Evolutionary conservation across 1,140 invertebrate genomes (phyloP).

Genomic region (Popillia japonica): DNA sequence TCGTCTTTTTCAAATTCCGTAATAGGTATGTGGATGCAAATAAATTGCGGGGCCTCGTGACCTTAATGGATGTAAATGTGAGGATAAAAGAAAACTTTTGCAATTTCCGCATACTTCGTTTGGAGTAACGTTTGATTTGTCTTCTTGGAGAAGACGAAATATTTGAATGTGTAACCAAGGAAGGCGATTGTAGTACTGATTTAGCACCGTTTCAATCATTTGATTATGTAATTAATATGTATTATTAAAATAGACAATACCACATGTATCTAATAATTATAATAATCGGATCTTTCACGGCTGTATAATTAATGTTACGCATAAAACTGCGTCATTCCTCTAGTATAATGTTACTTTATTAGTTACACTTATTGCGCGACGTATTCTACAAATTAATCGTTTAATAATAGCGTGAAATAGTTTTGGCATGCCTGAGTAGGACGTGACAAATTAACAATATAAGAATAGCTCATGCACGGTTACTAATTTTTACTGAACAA

Average conservation of each 20-base stretch:
- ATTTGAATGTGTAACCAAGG: neutral
- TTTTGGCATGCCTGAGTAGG: neutral
- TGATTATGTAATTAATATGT: constrained; percentile 12
- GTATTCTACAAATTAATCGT: neutral
- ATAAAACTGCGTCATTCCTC: neutral
- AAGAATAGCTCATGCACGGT: too few relatives aligned
- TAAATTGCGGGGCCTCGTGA: constrained; percentile 15
- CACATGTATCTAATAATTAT: neutral
- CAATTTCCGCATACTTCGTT: constrained; percentile 8
- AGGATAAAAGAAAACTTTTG: neutral
- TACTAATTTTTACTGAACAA: too few relatives aligned
- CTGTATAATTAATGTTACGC: constrained; percentile 7
- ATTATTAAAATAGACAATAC: neutral
- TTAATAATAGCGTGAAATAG: neutral
- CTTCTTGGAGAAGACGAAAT: neutral
- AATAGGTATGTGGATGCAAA: constrained; percentile 1
- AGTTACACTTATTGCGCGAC: neutral
- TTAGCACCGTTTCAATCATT: neutral
- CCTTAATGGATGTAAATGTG: neutral
- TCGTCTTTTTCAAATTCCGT: constrained; percentile 19
- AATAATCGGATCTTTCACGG: neutral
- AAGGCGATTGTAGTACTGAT: neutral
- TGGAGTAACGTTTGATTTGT: neutral
- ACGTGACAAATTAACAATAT: too few relatives aligned
- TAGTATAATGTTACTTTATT: neutral